Base-by-base conservation (phyloP, 2,888 invertebrate genomes). In the Hypena proboscidalis region DNA sequence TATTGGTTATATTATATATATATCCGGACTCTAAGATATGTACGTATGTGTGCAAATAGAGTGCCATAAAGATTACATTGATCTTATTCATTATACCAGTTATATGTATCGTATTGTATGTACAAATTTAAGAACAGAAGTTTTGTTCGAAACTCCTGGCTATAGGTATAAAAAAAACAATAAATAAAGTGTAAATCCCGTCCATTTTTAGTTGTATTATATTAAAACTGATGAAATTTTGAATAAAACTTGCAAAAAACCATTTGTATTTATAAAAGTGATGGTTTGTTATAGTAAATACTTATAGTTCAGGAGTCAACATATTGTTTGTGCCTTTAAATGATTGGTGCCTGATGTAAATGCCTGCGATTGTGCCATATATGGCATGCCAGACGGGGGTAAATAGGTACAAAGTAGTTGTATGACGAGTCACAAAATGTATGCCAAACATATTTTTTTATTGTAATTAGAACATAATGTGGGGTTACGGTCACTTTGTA, bases 381-480 rank as follows among this genome's bases (percentile, higher is more conserved):
- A 42, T 63, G 83, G 83, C 83, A 77, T 67, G 63, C 51, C 48
- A 65, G 55, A 58, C 44, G 60, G 60, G 56, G 68, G 53, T 66
- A 64, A 74, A 58, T 77, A 79, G 82, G 86, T 85, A 85, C 85
- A 85, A 85, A 81, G 74, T 85, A 84, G 80, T 73, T 76, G 74
- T 80, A 83, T 81, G 78, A 71, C 70, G 77, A 88, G 90, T 90
- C 90, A 90, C 90, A 90, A 90, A 88, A 81, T 77, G 83, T 77
- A 90, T 89, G 86, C 89, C 90, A 90, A 90, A 90, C 89, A 79
- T 77, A 81, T 67, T 77, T 74, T 75, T 75, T 73, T 78, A 83
- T 70, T 71, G 61, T 74, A 70, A 67, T 83, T 74, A 77, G 74
- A 72, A 65, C 70, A 61, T 76, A 77, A 65, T 58, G 69, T 72